Conservation (phyloP, 2,113 vertebrate genomes). For the Notothenia rossii region DNA sequence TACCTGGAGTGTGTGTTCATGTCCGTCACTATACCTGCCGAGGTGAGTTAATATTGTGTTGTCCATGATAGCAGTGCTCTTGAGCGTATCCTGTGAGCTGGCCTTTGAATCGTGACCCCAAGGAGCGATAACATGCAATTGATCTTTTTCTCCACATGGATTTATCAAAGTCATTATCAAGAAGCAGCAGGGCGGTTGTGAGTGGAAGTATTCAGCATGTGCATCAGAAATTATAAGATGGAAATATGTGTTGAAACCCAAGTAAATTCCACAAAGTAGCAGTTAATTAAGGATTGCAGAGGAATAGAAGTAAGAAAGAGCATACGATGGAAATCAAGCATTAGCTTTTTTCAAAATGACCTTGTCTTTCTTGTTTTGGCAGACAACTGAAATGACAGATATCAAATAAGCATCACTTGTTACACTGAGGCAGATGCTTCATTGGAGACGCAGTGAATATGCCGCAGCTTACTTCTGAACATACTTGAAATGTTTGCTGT, state of each 20-base stretch:
- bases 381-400: no score
- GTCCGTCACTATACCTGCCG: neutral
- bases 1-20: neutral
- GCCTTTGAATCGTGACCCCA: conserved; percentile 32
- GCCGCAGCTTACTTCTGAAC: conserved; percentile 20
- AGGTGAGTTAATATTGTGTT: conserved; percentile 11
- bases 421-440: conserved; percentile 2
- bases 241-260: neutral
- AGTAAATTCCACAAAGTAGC: neutral
- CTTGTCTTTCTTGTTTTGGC: no score
- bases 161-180: conserved; percentile 49
- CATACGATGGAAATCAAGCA: no score
- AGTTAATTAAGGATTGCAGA: neutral
- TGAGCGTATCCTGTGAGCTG: conserved; percentile 12
- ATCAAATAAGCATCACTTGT: conserved; percentile 14
- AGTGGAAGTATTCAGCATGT: neutral
- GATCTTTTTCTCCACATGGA: conserved; percentile 30
- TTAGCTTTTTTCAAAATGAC: no score
- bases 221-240: neutral
- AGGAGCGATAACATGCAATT: conserved; percentile 23
- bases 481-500: conserved; percentile 42
- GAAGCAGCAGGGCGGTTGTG: conserved; percentile 12
- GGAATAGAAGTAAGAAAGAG: no score
- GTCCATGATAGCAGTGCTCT: neutral
- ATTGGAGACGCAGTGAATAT: conserved; percentile 22